phyloP scores from a whole-genome alignment of 2,113 vertebrate species.

The Harpagus bidentatus region DNA sequence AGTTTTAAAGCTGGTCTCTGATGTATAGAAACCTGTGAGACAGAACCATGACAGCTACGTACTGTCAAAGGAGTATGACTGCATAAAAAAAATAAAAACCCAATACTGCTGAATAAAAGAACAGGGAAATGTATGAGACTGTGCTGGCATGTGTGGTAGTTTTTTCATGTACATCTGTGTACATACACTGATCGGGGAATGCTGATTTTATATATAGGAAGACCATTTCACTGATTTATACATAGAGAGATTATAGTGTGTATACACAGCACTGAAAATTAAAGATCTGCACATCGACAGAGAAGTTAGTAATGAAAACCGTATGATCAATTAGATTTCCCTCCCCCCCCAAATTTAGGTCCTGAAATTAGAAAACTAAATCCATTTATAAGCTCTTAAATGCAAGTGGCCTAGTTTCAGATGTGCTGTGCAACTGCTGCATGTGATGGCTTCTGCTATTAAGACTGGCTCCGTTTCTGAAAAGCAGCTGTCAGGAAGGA shows the following conservation, averaged over 20 bases:
- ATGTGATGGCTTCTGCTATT: not conserved
- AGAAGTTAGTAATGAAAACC: not conserved
- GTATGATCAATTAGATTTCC: not conserved
- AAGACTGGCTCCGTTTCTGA: not conserved
- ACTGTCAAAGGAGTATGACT: not conserved
- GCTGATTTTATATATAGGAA: not conserved
- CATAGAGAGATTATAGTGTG: not conserved
- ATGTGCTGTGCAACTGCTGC: not conserved
- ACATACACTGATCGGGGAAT: not conserved
- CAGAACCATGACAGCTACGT: not conserved
- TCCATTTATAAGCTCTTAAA: not conserved
- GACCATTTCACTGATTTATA: not conserved
- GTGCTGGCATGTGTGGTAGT: not conserved
- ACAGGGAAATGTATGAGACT: not conserved
- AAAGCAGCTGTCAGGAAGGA: not conserved
- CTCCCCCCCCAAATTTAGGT: not conserved
- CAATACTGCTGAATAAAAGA: conserved; percentile 15
- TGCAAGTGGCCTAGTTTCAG: not conserved
- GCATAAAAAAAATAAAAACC: not conserved
- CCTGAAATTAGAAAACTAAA: conserved; percentile 7
- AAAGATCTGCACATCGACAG: not conserved
- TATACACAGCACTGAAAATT: not conserved
- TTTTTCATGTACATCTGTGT: not conserved
- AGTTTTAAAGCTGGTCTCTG: conserved; percentile 36
- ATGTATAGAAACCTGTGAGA: conserved; percentile 46